Evolutionary conservation across 92 coral and sea anemone genomes (phyloP).

Genomic region (Zoanthus solanderi): DNA sequence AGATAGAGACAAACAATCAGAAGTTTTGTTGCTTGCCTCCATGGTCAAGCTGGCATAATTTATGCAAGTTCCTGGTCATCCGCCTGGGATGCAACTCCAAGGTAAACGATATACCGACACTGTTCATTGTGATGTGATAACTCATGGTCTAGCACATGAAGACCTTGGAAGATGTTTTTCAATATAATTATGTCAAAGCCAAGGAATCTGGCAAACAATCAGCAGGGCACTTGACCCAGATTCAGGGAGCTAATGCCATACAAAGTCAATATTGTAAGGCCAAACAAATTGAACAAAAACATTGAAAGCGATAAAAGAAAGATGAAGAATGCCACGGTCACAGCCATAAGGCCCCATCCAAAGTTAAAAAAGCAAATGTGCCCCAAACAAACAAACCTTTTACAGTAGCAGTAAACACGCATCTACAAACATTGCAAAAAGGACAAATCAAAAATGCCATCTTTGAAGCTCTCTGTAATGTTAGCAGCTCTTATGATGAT

Average conservation of each 20-base stretch:
- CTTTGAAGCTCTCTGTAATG: conserved; percentile 26
- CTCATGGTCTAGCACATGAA: conserved; percentile 27
- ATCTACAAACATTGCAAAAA: neutral
- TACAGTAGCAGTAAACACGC: too few relatives aligned
- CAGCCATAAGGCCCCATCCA: neutral
- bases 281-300: conserved; percentile 2
- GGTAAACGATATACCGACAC: conserved; percentile 63
- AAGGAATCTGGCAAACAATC: conserved; percentile 46
- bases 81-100: conserved; percentile 49
- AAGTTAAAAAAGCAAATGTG: neutral
- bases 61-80: conserved; percentile 57
- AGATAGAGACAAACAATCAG: conserved; percentile 59
- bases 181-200: conserved; percentile 19
- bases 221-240: conserved; percentile 33
- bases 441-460: conserved; percentile 10
- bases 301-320: neutral
- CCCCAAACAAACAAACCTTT: conserved; percentile 5
- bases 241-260: conserved; percentile 28
- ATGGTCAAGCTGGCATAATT: conserved; percentile 25
- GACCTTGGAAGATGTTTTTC: conserved; percentile 41
- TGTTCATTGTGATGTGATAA: conserved; percentile 57
- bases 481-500: neutral
- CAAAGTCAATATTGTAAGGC: conserved; percentile 36
- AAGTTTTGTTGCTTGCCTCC: conserved; percentile 49
- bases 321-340: neutral